Evolutionary conservation across 2,888 invertebrate genomes (phyloP), one percentile per base, ranked within the genome.

Genomic region (Lumbricus terrestris): DNA sequence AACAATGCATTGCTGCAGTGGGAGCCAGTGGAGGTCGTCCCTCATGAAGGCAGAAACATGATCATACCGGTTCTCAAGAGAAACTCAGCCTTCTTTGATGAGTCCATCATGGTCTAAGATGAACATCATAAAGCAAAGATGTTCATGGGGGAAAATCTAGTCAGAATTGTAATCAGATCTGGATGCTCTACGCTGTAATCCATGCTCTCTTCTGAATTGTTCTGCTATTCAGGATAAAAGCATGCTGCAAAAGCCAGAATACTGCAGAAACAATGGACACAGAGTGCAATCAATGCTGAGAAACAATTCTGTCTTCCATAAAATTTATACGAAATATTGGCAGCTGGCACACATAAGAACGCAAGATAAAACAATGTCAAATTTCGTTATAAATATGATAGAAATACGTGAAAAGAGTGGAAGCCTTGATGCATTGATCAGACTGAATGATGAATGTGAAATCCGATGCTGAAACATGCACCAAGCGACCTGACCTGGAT

Each of bases 81-180:
- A n/a, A n/a, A n/a, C n/a, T n/a, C n/a, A n/a, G n/a, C n/a, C n/a
- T n/a, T n/a, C n/a, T n/a, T n/a, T n/a, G n/a, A n/a, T n/a, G n/a
- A n/a, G n/a, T n/a, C n/a, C n/a, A n/a, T n/a, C n/a, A n/a, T n/a
- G n/a, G n/a, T n/a, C n/a, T n/a, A n/a, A n/a, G 69, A 89, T 69
- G 89, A 18, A 33, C 82, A 89, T 15, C 89, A 89, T 37, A n/a
- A n/a, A 29, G 47, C 37, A 33, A 69, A 89, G n/a, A 89, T 89
- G 34, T 89, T 89, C 82, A 89, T 89, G 18, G 34, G 82, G 20
- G 89, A 42, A 69, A 89, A 89, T 54, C 82, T 23, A 20, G 47
- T 20, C 1, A 47, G 69, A 37, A 69, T 89, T 18, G 47, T 47
- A 47, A 89, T 29, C 13, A 89, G 42, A 40, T 40, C 33, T 88